Base-by-base conservation (phyloP, 2,797 vertebrate genomes). In the Propithecus perrieri region DNA sequence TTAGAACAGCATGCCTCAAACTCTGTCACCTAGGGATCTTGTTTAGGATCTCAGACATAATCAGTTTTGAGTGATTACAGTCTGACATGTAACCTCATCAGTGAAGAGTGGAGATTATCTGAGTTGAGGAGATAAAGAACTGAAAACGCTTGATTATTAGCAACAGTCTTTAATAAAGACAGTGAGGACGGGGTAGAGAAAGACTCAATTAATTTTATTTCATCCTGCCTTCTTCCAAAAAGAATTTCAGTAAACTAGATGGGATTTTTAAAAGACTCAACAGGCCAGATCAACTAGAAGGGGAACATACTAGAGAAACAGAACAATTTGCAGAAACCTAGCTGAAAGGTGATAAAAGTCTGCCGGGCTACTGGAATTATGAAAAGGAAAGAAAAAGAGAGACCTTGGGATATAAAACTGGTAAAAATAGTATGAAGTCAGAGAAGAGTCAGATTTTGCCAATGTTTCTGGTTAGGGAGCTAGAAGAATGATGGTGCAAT, bases 191-290 rank as follows among this genome's bases (percentile, higher is more conserved):
- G 61, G n/a, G 30, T 14, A 71, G 26, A 92, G 14, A 90, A 69
- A 69, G 43, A 50, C 26, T 71, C 35, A 74, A 59, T 41, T 74
- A 55, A 85, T 85, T 79, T 84, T 28, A 84, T 89, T 84, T 93
- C 50, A 96, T 61, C 15, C 89, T 89, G 26, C 13, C 46, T 85
- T 83, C 38, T 74, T 93, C 86, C 50, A 85, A 78, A 89, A 75
- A 90, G n/a, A 76, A 95, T 94, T 89, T 74, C 41, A 95, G 15
- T 76, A 79, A 92, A 41, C 30, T 59, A 86, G 15, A 48, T 33
- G 18, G 28, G 14, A 69, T 53, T 81, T 87, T 71, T 15, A 76
- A 94, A 94, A 90, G n/a, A 90, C 38, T 95, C 57, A 92, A 89
- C 17, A 94, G 30, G 18, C 26, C 59, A 90, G 14, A 80, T 55